Percentiles rank a stretch among this genome's conserved stretches.
These are phyloP conservation scores for Andrena marginata DNA, from an alignment of 2,888 invertebrate species.

Conservation along the genomic window DNA sequence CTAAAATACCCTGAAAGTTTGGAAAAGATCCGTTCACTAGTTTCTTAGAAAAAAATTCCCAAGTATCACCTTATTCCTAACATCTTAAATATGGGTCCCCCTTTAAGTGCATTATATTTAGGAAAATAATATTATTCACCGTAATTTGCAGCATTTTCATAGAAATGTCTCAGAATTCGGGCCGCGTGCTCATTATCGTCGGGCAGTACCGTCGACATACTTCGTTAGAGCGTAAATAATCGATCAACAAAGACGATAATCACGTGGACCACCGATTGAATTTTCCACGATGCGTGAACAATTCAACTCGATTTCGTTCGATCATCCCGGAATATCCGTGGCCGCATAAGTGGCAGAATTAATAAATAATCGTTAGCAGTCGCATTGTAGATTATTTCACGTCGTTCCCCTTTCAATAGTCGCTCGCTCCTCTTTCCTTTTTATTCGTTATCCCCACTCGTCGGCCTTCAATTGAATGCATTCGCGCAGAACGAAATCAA, in stretches of 20 bases:
- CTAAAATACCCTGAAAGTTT: too few relatives aligned
- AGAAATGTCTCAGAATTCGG: background rate
- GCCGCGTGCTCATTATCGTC: background rate
- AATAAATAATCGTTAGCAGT: slow-evolving; percentile 56
- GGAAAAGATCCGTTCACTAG: too few relatives aligned
- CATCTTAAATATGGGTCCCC: too few relatives aligned
- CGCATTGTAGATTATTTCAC: slow-evolving; percentile 38
- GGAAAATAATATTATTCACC: background rate
- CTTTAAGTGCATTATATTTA: too few relatives aligned
- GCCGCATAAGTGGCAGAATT: slow-evolving; percentile 49
- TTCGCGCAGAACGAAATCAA: slow-evolving; percentile 6
- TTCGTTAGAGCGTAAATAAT: slow-evolving; percentile 34
- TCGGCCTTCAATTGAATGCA: background rate
- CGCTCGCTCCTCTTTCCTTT: background rate
- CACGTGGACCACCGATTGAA: slow-evolving; percentile 40
- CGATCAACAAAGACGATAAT: slow-evolving; percentile 35
- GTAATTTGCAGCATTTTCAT: background rate
- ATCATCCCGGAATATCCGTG: slow-evolving; percentile 40
- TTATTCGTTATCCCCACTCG: background rate
- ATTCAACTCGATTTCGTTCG: slow-evolving; percentile 42
- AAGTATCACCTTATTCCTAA: too few relatives aligned
- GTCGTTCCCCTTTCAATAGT: slow-evolving; percentile 26
- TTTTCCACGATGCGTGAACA: slow-evolving; percentile 46
- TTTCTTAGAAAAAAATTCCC: too few relatives aligned
- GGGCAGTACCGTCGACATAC: background rate